A percentile compares a stretch with the other conserved stretches of the same genome.
These are phyloP conservation scores for Corynorhinus townsendii DNA, from an alignment of 2,113 vertebrate genomes.

Conservation along the genomic window DNA sequence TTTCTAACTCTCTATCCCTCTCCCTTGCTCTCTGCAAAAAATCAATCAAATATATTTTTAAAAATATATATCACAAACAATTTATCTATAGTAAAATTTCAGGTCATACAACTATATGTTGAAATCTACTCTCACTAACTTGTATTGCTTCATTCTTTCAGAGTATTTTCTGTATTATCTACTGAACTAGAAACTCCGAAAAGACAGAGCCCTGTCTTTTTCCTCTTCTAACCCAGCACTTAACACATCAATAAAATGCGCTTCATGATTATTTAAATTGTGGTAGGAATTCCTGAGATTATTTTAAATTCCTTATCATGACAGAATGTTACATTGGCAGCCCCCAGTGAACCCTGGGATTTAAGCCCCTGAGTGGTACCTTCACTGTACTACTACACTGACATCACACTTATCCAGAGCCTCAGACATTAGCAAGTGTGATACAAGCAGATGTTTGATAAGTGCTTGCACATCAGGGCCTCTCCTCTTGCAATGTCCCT, in stretches of 20 bases:
- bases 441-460: neutral
- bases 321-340: neutral
- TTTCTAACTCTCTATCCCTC: too few species aligned
- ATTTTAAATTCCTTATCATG: neutral
- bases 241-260: neutral
- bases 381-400: neutral
- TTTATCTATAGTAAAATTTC: neutral
- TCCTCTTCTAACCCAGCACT: neutral
- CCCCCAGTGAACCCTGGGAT: neutral
- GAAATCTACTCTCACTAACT: neutral
- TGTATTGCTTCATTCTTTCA: neutral
- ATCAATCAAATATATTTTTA: too few species aligned
- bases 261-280: neutral
- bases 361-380: neutral
- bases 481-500: neutral
- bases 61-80: neutral
- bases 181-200: neutral
- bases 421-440: neutral
- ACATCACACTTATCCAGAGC: neutral
- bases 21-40: too few species aligned
- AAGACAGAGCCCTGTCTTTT: neutral
- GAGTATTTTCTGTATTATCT: neutral
- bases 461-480: neutral
- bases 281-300: neutral
- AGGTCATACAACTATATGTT: neutral